A percentile compares a stretch with the other conserved stretches of the same genome.
phyloP scores from a whole-genome alignment of 2,888 invertebrate species.

The Empis stercorea region DNA sequence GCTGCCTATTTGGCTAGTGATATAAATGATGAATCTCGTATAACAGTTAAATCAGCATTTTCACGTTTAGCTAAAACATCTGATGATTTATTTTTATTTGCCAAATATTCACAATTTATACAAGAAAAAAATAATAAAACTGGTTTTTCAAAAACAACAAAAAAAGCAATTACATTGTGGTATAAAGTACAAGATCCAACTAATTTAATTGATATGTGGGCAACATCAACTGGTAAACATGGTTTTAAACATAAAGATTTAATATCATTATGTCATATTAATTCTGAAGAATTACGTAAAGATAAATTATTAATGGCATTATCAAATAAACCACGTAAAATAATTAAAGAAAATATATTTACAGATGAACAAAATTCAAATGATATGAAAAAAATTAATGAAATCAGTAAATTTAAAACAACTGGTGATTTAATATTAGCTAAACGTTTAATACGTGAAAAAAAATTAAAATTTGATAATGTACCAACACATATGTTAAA shows the following conservation, averaged over 20 bases:
- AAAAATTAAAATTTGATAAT: slow-evolving; percentile 21
- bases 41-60: slow-evolving; percentile 11
- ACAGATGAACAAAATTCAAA: not conserved
- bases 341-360: not conserved
- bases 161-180: slow-evolving; percentile 27
- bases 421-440: slow-evolving; percentile 10
- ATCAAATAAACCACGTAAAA: slow-evolving; percentile 13
- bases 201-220: slow-evolving; percentile 22
- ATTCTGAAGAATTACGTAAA: slow-evolving; percentile 15
- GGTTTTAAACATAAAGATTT: slow-evolving; percentile 22
- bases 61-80: slow-evolving; percentile 17
- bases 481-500: slow-evolving; percentile 22
- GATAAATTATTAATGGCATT: slow-evolving; percentile 16
- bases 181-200: slow-evolving; percentile 20
- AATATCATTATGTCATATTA: slow-evolving; percentile 23
- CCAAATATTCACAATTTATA: slow-evolving; percentile 21
- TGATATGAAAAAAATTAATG: slow-evolving; percentile 8
- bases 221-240: slow-evolving; percentile 17
- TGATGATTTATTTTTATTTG: slow-evolving; percentile 25
- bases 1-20: slow-evolving; percentile 22
- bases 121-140: slow-evolving; percentile 18
- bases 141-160: slow-evolving; percentile 23
- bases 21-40: not conserved
- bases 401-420: slow-evolving; percentile 21
- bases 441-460: slow-evolving; percentile 15